These are phyloP conservation scores for Conopomorpha cramerella DNA, from an alignment of 1,140 invertebrate genomes.

Conservation along the genomic window DNA sequence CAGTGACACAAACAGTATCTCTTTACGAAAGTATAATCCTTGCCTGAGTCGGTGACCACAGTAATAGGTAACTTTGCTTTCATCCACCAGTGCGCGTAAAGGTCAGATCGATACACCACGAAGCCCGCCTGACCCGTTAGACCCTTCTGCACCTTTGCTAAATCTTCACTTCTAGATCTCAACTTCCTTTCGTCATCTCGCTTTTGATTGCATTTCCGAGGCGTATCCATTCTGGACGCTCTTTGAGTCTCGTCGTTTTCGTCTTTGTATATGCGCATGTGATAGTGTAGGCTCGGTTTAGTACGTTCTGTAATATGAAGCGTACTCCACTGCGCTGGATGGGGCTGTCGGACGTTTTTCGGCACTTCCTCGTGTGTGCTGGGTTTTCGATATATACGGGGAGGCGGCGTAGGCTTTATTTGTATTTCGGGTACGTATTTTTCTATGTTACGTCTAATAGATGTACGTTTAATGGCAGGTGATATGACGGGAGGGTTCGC, in stretches of 20 bases:
- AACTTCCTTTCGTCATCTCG: constrained; percentile 20
- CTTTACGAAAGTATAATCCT: constrained; percentile 63
- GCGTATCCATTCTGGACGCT: constrained; percentile 21
- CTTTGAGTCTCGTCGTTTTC: constrained; percentile 18
- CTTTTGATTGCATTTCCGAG: constrained; percentile 27
- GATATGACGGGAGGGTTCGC: constrained; percentile 31
- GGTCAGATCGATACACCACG: constrained; percentile 74
- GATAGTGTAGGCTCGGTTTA: constrained; percentile 54
- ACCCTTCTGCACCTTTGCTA: constrained; percentile 43
- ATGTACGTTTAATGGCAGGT: constrained; percentile 45
- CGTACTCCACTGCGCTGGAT: constrained; percentile 50
- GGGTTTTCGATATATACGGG: constrained; percentile 46
- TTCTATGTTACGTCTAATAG: constrained; percentile 44
- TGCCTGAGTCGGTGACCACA: constrained; percentile 67
- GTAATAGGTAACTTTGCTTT: constrained; percentile 78
- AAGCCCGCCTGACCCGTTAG: constrained; percentile 30
- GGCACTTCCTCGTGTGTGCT: constrained; percentile 47
- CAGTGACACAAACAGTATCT: constrained; percentile 53
- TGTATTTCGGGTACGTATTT: constrained; percentile 38
- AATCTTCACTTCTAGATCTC: constrained; percentile 51
- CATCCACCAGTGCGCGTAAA: constrained; percentile 92
- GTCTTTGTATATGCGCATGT: constrained; percentile 53
- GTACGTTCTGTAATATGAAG: constrained; percentile 51
- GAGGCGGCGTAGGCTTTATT: constrained; percentile 40
- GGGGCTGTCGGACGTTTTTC: constrained; percentile 45